Base-by-base conservation (phyloP, 35 echinoderm and acorn worm species). In the Ophioderma brevispina region DNA sequence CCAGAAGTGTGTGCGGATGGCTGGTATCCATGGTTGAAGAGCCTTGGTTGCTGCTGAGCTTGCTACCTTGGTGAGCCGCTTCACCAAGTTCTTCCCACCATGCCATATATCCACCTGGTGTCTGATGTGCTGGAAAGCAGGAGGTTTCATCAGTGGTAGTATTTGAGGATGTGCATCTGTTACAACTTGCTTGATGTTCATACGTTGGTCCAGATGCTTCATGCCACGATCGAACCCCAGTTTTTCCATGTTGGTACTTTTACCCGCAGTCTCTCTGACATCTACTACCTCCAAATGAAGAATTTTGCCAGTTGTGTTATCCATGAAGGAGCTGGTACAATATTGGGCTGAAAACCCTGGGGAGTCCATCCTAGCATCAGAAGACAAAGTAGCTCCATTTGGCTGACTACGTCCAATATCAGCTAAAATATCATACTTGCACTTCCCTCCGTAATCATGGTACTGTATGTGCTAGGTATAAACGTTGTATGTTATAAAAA, bases 101-200 rank as follows among this genome's bases (percentile, higher is more conserved):
- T 89, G 86, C 86, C 86, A 84, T 3, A 89, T 64, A 80, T 94
- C 86, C 21, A 88, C 33, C 42, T 89, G 92, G 52, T 94, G 79
- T 14, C 8, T 38, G 35, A 89, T 79, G 18, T 76, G 31, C 3
- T 40, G 15, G 39, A 83, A 94, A 21, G 83, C 56, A 15, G 14
- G 30, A 0, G 11, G 1, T 19, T 63, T 94, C 87, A 90, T 94
- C 13, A 86, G 15, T 0, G 36, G 23, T 10, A 64, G 33, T 28
- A 94, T 90, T 35, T 94, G 82, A 0, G 86, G 33, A 32, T 89
- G 75, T 11, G 87, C 92, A 90, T 94, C 92, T n/a, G 87, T 90
- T 0, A 86, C 76, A 18, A 94, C 75, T 43, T 87, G 55, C 2
- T 59, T 8, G 14, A n/a, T n/a, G n/a, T 94, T 38, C 0, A 86